Conservation (phyloP, 2,888 invertebrate species). For the Erpobdella octoculata region DNA sequence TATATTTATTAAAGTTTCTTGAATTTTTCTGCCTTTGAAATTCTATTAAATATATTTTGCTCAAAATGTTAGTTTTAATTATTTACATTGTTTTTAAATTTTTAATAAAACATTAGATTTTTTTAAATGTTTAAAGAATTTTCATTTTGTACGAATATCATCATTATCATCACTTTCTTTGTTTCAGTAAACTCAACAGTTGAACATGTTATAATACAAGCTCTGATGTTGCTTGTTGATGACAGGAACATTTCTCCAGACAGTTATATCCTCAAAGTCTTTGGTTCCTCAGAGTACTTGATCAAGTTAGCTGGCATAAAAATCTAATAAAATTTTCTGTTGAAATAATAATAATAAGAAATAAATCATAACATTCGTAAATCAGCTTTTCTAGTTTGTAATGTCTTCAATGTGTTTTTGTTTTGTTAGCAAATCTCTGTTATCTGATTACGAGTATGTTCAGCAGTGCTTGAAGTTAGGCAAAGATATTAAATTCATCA, state of each 20-base stretch:
- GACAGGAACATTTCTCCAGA: slow-evolving; percentile 41
- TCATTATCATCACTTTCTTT: not conserved
- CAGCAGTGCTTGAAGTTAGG: slow-evolving; percentile 87
- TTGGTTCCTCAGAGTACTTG: slow-evolving; percentile 81
- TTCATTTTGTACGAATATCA: not conserved
- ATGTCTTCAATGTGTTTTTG: not conserved
- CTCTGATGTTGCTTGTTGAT: slow-evolving; percentile 48
- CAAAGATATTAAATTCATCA: slow-evolving; percentile 62
- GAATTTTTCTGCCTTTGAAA: not conserved
- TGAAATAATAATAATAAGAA: not conserved
- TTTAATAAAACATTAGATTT: no score
- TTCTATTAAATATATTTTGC: not conserved
- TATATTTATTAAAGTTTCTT: not conserved
- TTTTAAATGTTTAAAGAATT: not conserved
- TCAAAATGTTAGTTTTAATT: not conserved
- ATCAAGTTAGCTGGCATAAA: slow-evolving; percentile 56
- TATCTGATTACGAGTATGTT: slow-evolving; percentile 84
- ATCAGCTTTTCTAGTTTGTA: no score
- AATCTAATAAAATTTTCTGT: slow-evolving; percentile 9
- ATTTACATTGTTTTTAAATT: not conserved
- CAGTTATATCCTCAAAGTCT: slow-evolving; percentile 69
- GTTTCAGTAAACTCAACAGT: slow-evolving; percentile 61
- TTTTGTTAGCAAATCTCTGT: slow-evolving; percentile 61
- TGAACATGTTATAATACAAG: slow-evolving; percentile 52
- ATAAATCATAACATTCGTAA: not conserved